Evolutionary conservation across 2,797 vertebrate species (phyloP).

Genomic region (Triplophysa bombifrons): DNA sequence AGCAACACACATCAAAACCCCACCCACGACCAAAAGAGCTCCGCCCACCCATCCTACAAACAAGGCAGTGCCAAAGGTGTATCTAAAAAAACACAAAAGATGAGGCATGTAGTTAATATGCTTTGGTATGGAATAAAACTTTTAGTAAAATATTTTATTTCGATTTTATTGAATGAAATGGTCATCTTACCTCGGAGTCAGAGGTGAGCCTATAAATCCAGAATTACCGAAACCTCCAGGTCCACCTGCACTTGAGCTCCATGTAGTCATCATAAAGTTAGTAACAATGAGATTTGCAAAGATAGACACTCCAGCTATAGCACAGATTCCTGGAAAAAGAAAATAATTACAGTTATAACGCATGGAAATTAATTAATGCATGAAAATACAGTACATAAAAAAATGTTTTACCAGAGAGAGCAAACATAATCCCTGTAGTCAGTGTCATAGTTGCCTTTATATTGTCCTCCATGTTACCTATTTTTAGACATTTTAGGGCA

Average conservation of each 20-base stretch:
- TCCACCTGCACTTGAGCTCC: not conserved
- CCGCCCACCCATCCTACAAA: constrained; percentile 92
- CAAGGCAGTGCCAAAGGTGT: constrained; percentile 89
- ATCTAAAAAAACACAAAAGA: constrained; percentile 71
- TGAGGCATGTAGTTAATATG: not conserved
- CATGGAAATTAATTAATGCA: not conserved
- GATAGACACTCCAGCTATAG: constrained; percentile 87
- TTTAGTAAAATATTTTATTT: too few relatives aligned
- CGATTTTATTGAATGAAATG: not conserved
- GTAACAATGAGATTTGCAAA: constrained; percentile 92
- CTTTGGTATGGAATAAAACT: not conserved
- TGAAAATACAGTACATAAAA: constrained; percentile 2
- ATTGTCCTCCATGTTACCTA: constrained; percentile 87
- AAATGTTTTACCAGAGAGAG: constrained; percentile 78
- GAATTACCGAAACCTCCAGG: constrained; percentile 52
- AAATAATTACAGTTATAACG: constrained; percentile 35
- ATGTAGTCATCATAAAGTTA: constrained; percentile 81
- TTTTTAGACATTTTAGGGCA: constrained; percentile 87
- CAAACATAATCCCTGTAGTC: constrained; percentile 84
- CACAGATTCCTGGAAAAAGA: constrained; percentile 80
- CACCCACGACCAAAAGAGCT: constrained; percentile 83
- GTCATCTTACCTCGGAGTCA: constrained; percentile 67
- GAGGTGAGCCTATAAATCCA: constrained; percentile 57
- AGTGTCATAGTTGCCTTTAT: constrained; percentile 91
- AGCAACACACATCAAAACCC: constrained; percentile 88